Evolutionary conservation across 2,888 invertebrate species (phyloP).

Genomic region (Geophilus truncorum): DNA sequence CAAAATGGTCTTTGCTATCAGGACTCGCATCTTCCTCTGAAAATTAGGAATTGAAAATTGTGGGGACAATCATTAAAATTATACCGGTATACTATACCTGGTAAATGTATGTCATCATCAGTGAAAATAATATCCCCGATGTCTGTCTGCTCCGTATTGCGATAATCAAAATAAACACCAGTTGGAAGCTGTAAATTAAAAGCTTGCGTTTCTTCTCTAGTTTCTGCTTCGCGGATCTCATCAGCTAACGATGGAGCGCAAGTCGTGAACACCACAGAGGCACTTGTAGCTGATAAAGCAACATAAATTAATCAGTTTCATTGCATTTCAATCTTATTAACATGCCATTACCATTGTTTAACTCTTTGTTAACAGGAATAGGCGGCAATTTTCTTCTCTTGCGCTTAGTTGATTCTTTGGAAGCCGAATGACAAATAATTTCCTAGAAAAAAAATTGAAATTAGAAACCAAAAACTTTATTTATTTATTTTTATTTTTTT

Average conservation of each 20-base stretch:
- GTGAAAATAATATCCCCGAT: background rate
- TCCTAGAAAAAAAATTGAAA: background rate
- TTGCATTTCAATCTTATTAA: too few relatives aligned
- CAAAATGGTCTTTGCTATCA: slow-evolving; percentile 73
- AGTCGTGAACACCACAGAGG: slow-evolving; percentile 29
- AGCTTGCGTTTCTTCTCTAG: background rate
- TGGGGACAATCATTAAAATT: background rate
- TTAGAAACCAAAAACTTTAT: background rate
- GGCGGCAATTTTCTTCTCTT: slow-evolving; percentile 25
- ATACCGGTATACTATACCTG: background rate
- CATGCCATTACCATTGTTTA: background rate
- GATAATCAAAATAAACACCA: slow-evolving; percentile 9
- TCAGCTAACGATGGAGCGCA: slow-evolving; percentile 60
- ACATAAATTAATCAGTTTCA: too few relatives aligned
- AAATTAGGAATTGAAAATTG: slow-evolving; percentile 33
- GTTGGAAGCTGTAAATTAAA: background rate
- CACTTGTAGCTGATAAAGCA: slow-evolving; percentile 29
- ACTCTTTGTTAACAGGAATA: background rate
- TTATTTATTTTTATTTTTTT: background rate
- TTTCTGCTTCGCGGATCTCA: slow-evolving; percentile 56
- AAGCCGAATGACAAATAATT: background rate
- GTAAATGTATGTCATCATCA: background rate
- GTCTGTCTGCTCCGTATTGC: background rate
- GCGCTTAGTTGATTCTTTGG: background rate
- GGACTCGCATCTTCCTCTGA: slow-evolving; percentile 65